A percentile compares a stretch with the other conserved stretches of the same genome.
Conservation (phyloP, 2,888 invertebrate species). For the Drosophila anomelani region DNA sequence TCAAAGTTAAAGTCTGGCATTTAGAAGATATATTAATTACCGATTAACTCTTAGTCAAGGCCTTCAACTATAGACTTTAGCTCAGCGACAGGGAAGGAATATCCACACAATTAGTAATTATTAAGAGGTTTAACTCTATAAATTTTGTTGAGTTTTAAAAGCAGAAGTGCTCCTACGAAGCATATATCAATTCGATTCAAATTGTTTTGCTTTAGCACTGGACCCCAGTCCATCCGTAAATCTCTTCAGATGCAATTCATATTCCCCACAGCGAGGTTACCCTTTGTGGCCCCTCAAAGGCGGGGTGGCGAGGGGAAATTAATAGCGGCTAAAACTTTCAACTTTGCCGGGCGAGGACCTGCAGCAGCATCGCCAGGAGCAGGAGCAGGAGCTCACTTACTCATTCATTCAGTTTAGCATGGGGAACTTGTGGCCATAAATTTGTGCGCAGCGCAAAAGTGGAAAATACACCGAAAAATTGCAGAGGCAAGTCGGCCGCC, state of each 20-base stretch:
- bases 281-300: conserved; percentile 3
- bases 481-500: conserved; percentile 24
- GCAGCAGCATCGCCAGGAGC: conserved; percentile 36
- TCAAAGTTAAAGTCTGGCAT: neutral
- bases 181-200: conserved; percentile 31
- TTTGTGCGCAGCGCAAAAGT: conserved; percentile 60
- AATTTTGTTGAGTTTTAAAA: no score
- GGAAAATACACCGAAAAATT: conserved; percentile 69
- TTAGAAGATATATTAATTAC: neutral
- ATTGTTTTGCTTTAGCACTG: conserved; percentile 22
- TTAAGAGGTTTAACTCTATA: no score
- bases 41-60: neutral
- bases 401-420: conserved; percentile 54
- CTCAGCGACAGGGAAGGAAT: neutral
- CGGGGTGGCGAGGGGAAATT: conserved; percentile 56
- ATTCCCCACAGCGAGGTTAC: conserved; percentile 58
- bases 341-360: conserved; percentile 44
- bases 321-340: conserved; percentile 69
- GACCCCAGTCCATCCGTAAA: conserved; percentile 27
- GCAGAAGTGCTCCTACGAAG: neutral
- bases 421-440: conserved; percentile 69
- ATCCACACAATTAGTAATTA: no score
- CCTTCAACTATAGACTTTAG: no score
- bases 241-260: conserved; percentile 54
- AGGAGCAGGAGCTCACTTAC: conserved; percentile 51